Percentiles rank a stretch among this genome's conserved stretches.
Evolutionary conservation across 1,140 invertebrate genomes (phyloP).

Genomic region (Heliconius eleuchia): DNA sequence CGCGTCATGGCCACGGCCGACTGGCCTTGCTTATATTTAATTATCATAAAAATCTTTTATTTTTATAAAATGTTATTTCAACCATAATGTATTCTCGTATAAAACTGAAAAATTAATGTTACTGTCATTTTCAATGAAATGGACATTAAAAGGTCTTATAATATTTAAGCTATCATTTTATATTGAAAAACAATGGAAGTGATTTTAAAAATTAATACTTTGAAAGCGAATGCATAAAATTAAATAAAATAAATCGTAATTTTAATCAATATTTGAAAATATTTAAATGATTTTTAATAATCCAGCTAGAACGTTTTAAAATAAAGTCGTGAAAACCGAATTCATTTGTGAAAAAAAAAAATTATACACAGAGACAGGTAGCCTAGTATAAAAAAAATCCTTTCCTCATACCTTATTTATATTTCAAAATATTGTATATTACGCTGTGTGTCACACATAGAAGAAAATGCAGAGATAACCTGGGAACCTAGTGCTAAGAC

Average conservation of each 20-base stretch:
- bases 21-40: too few species aligned
- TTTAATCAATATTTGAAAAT: not conserved
- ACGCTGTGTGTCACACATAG: too few species aligned
- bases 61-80: too few species aligned
- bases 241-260: not conserved
- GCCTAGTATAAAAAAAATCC: not conserved
- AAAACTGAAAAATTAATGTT: slow-evolving; percentile 1
- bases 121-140: not conserved
- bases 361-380: too few species aligned
- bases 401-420: too few species aligned
- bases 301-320: not conserved
- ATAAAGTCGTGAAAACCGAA: not conserved
- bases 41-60: too few species aligned
- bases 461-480: too few species aligned
- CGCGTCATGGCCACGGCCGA: too few species aligned
- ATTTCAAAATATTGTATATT: too few species aligned
- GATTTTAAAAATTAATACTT: not conserved
- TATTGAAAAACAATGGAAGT: not conserved
- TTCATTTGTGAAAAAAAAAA: too few species aligned
- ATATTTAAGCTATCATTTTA: slow-evolving; percentile 6
- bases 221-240: slow-evolving; percentile 2
- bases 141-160: not conserved
- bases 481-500: too few species aligned
- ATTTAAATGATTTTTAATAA: not conserved
- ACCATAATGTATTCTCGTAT: not conserved